phyloP scores from a whole-genome alignment of 2,797 vertebrate genomes.

The Anableps anableps region DNA sequence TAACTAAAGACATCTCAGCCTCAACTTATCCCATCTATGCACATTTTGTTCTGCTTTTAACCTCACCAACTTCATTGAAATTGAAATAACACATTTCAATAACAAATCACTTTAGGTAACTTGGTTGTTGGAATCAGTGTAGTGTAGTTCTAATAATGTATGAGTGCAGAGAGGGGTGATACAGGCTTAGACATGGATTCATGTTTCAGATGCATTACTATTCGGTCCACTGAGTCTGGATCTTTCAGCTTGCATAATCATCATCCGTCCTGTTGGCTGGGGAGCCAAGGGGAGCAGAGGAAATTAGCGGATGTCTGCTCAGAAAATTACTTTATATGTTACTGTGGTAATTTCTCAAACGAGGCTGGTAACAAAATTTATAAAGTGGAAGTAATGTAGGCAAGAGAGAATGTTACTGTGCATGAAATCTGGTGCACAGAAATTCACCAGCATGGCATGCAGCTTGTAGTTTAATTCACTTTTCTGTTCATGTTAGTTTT shows the following conservation, averaged over 20 bases:
- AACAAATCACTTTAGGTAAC: slow-evolving; percentile 13
- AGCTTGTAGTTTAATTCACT: slow-evolving; percentile 18
- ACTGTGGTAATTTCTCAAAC: slow-evolving; percentile 27
- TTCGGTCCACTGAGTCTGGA: slow-evolving; percentile 37
- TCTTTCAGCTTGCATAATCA: slow-evolving; percentile 58
- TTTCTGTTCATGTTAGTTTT: slow-evolving; percentile 31
- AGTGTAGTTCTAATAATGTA: slow-evolving; percentile 14
- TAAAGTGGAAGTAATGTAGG: slow-evolving; percentile 21
- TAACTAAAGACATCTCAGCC: background rate
- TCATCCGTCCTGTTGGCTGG: slow-evolving; percentile 37
- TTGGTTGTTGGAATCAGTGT: slow-evolving; percentile 5
- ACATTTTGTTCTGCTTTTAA: background rate
- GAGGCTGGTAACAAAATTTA: slow-evolving; percentile 22
- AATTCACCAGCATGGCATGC: background rate
- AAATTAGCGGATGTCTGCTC: slow-evolving; percentile 36
- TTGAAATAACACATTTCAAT: too few species aligned
- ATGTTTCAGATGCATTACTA: slow-evolving; percentile 38
- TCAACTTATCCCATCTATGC: background rate
- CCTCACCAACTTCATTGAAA: background rate
- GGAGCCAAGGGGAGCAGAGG: slow-evolving; percentile 15
- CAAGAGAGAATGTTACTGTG: slow-evolving; percentile 27
- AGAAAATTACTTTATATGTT: slow-evolving; percentile 29
- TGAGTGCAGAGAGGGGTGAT: slow-evolving; percentile 12
- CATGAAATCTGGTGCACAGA: slow-evolving; percentile 17
- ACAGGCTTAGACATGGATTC: slow-evolving; percentile 28